Conservation (phyloP, 2,888 invertebrate species). For the Drosophila pseudotakahashii region DNA sequence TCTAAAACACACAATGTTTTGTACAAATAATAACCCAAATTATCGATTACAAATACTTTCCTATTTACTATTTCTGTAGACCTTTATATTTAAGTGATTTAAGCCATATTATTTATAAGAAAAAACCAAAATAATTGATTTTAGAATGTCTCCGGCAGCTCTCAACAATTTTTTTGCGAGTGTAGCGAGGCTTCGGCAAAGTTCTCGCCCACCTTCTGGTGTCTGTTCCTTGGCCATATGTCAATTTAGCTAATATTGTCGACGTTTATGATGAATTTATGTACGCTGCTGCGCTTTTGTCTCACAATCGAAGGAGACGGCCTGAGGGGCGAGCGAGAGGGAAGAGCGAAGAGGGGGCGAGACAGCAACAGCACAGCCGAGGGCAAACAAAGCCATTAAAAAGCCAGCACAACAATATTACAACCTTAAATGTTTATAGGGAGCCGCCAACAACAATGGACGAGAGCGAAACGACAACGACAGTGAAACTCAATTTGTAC, state of each 20-base stretch:
- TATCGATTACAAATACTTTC: too few relatives aligned
- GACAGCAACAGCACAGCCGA: conserved; percentile 33
- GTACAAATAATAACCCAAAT: too few relatives aligned
- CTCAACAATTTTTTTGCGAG: background rate
- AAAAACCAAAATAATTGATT: too few relatives aligned
- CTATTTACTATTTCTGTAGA: too few relatives aligned
- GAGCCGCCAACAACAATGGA: conserved; percentile 6
- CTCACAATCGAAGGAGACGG: conserved; percentile 18
- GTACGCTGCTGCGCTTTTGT: conserved; percentile 58
- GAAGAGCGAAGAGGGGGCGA: background rate
- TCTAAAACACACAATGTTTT: too few relatives aligned
- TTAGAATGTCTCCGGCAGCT: too few relatives aligned
- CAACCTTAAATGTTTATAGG: conserved; percentile 58
- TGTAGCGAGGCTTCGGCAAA: conserved; percentile 4
- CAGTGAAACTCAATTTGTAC: conserved; percentile 68
- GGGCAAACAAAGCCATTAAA: conserved; percentile 68
- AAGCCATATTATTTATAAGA: too few relatives aligned
- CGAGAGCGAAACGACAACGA: conserved; percentile 16
- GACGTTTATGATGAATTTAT: conserved; percentile 73
- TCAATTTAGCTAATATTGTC: conserved; percentile 69
- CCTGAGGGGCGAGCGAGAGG: background rate
- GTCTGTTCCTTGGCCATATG: conserved; percentile 54
- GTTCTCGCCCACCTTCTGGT: conserved; percentile 28
- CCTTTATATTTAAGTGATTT: too few relatives aligned
- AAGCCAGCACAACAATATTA: conserved; percentile 61